Evolutionary conservation across 2,888 invertebrate genomes (phyloP), one percentile per base, ranked within the genome.

Genomic region (Leucophenga maculata): DNA sequence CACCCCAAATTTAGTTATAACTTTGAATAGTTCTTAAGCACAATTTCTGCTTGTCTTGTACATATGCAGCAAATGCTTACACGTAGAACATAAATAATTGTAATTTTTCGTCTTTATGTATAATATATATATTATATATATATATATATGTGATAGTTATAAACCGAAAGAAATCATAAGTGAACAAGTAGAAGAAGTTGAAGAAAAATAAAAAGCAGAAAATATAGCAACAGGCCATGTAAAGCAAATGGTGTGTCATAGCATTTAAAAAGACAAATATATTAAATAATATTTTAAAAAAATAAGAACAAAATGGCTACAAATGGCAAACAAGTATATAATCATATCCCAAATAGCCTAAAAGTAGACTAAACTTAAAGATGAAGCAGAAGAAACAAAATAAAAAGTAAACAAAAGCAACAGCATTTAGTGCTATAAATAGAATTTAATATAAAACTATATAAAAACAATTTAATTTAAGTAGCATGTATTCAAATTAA

Each of bases 241-340:
- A 77, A 79, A 78, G 84, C 78, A 85, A 85, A 83, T 82, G 77
- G 77, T 84, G 86, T 86, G 86, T 86, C 86, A 86, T 86, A 85
- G 81, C 80, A 83, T 83, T 84, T 82, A 82, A 71, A 26, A 70
- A 77, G 74, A 74, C 55, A 71, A 72, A 68, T 69, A 68, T 64
- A 66, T 50, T 64, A 74, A 71, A 68, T 59, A 72, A 70, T 46
- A 68, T n/a, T 8, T 64, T 14, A 69, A 59, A 39, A 65, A 68
- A 70, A 65, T 69, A 68, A 46, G 54, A 69, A 66, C 26, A 26
- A 11, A 39, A 39, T 39, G 39, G 39, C 39, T 39, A 39, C 39
- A 6, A 39, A 11, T n/a, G n/a, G 39, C 39, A 39, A 67, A 65
- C 67, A 65, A 69, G 67, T 67, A 72, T 57, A 50, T 77, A 75